phyloP scores from a whole-genome alignment of 2,113 vertebrate genomes.

The Todiramphus chloris region DNA sequence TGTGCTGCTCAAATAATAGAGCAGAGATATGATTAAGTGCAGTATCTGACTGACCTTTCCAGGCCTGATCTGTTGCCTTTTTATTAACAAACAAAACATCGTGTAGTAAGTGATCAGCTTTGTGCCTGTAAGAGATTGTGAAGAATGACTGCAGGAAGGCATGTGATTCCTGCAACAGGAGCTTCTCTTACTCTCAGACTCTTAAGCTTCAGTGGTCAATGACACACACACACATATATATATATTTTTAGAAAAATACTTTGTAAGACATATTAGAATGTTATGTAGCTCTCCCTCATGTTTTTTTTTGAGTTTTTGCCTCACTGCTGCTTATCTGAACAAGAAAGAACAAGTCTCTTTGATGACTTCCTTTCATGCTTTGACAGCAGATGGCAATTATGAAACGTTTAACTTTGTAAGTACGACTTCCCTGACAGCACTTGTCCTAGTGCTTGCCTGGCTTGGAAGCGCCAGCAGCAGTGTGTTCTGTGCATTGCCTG shows the following conservation, averaged over 20 bases:
- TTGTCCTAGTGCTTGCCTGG: neutral
- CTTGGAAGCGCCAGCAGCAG: neutral
- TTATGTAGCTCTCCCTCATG: neutral
- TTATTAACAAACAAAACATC: neutral
- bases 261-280: neutral
- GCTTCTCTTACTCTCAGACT: neutral
- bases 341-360: neutral
- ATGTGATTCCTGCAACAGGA: neutral
- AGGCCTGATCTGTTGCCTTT: neutral
- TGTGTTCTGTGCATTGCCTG: neutral
- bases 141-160: neutral
- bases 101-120: neutral
- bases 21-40: neutral
- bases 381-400: neutral
- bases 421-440: neutral
- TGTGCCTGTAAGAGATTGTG: neutral
- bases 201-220: neutral
- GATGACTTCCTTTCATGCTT: slow-evolving; percentile 18
- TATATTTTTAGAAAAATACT: neutral
- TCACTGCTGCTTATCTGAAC: neutral
- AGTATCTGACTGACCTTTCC: slow-evolving; percentile 27
- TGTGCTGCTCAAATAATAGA: neutral
- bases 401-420: neutral
- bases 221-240: neutral
- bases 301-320: neutral